Base-by-base conservation (phyloP, 2,113 vertebrate species). In the Coreoperca whiteheadi region DNA sequence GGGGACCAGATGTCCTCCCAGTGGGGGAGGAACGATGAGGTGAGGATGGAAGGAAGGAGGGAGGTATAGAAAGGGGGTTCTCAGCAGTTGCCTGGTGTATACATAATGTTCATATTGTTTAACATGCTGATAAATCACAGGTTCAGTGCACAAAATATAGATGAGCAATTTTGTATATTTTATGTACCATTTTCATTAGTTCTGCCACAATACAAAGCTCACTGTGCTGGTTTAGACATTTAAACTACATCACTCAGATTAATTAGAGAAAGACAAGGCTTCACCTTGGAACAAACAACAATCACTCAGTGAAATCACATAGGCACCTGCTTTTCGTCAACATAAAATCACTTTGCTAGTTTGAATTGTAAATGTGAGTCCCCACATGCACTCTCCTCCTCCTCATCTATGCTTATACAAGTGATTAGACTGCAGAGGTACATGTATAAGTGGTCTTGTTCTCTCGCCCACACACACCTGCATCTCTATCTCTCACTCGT, bases 1-100 rank as follows among this genome's bases (percentile, higher is more conserved):
- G 83, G 94, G 90, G 92, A 95, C 91, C 95, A 96, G 95, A 95
- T 96, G 95, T 94, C 91, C 87, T 92, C 94, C 89, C 94, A 90
- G 93, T 91, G 91, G 94, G 93, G 90, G 91, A 94, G 87, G 91
- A 90, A 91, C 46, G 77, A 66, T 61, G 86, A 92, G 86, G 92
- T 88, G 92, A 90, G 86, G 89, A 87, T 87, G 87, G 86, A 69
- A 91, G 82, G 87, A 81, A 84, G 85, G 84, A 83, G 84, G 77
- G 86, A 83, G 81, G 82, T 83, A 89, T 85, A 76, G 81, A 65
- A 59, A 76, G 60, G 74, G 77, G 69, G 60, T 32, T 91, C 92
- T 87, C 90, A 92, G 93, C 88, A 86, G 87, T 93, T 69, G 81
- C 54, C 71, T 78, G 87, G 90, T 88, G 89, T 89, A 89, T 68